Evolutionary conservation across 2,888 invertebrate species (phyloP).

Genomic region (Trisateles emortualis): DNA sequence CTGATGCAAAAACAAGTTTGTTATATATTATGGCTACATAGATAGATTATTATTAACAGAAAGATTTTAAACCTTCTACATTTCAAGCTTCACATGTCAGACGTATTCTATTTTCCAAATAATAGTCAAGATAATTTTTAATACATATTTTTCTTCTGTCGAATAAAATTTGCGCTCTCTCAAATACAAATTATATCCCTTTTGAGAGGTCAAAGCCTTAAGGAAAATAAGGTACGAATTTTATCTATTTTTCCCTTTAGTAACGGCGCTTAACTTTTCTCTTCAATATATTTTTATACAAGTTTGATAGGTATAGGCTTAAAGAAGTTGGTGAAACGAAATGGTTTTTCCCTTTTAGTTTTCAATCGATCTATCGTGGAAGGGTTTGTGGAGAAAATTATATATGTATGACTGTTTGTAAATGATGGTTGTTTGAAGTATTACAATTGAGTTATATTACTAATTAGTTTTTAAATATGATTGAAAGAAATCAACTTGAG

Average conservation of each 20-base stretch:
- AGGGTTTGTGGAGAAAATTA: neutral
- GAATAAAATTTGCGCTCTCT: constrained; percentile 42
- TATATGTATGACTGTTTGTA: neutral
- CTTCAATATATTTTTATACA: constrained; percentile 12
- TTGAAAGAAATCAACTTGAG: no score
- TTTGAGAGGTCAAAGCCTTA: constrained; percentile 37
- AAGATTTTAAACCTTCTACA: no score
- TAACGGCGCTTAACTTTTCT: constrained; percentile 12
- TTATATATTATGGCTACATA: no score
- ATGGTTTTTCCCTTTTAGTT: neutral
- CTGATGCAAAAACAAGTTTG: no score
- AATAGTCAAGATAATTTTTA: constrained; percentile 6
- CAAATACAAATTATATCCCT: constrained; percentile 49
- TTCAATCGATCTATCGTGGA: neutral
- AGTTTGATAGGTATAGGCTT: constrained; percentile 10
- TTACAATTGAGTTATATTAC: neutral
- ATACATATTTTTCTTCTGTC: constrained; percentile 19
- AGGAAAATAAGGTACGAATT: constrained; percentile 44
- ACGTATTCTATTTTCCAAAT: neutral
- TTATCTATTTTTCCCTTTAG: constrained; percentile 37
- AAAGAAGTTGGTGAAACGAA: constrained; percentile 5
- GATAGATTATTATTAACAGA: no score
- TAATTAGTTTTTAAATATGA: neutral
- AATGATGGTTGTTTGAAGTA: neutral
- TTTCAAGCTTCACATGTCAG: no score